Evolutionary conservation across 1,140 invertebrate species (phyloP).

Genomic region (Bombyx mandarina): DNA sequence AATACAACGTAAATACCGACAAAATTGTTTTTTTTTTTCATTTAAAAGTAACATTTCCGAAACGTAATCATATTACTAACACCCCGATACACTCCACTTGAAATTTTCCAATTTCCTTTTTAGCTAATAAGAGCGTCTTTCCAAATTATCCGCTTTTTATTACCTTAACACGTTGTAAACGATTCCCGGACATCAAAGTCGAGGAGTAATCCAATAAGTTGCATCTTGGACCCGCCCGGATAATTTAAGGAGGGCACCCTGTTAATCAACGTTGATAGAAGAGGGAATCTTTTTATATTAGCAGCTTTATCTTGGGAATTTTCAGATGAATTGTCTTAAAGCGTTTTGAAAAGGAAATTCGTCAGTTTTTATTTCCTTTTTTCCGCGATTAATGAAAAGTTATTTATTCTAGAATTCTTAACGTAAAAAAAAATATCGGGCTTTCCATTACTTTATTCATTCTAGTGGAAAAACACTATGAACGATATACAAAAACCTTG

Average conservation of each 20-base stretch:
- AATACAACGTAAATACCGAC: too few species aligned
- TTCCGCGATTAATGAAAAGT: too few species aligned
- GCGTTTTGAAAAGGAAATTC: too few species aligned
- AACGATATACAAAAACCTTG: too few species aligned
- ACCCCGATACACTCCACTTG: constrained; percentile 31
- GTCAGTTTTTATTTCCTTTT: too few species aligned
- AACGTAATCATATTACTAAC: constrained; percentile 3
- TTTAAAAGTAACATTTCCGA: too few species aligned
- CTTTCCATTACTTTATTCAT: too few species aligned
- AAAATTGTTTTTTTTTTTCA: too few species aligned
- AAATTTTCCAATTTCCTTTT: constrained; percentile 29
- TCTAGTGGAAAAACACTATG: too few species aligned
- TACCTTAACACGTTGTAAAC: constrained; percentile 35
- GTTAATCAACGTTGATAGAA: constrained; percentile 37
- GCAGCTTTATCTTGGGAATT: constrained; percentile 13
- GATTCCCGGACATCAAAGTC: constrained; percentile 41
- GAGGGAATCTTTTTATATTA: constrained; percentile 26
- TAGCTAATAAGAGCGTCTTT: constrained; percentile 32
- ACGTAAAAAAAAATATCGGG: too few species aligned
- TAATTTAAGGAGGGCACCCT: constrained; percentile 25
- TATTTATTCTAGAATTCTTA: too few species aligned
- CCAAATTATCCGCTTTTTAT: constrained; percentile 38
- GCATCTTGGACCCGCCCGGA: constrained; percentile 26
- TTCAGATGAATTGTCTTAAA: constrained; percentile 17
- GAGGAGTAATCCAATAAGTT: constrained; percentile 48